Base-by-base conservation (phyloP, 2,113 vertebrate species). In the Prinia subflava region DNA sequence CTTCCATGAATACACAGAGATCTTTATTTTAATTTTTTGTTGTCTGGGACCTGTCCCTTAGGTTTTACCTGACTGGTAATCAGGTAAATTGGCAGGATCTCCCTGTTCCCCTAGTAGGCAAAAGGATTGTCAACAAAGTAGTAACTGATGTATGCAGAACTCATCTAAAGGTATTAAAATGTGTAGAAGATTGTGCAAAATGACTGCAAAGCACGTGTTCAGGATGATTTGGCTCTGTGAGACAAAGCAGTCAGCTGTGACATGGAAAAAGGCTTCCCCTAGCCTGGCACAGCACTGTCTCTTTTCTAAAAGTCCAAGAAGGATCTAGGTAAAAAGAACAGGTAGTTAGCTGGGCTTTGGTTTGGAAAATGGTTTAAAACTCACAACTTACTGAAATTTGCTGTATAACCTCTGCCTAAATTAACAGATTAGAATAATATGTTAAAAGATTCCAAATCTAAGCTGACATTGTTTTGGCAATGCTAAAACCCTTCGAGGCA, bases 281-380 rank as follows among this genome's bases (percentile, higher is more conserved):
- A 37, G 1, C 7, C 6, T 57, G 24, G 6, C 30, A 9, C 13
- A n/a, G 13, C 13, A 49, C 4, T 9, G 18, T 4, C 1, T 42
- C 21, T 8, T 11, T 59, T 64, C 20, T 73, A 19, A 76, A 94
- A 84, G 30, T 33, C 60, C 14, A 53, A 46, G 56, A 47, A 44
- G 27, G 68, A 63, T 83, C 53, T 76, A 81, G 41, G 31, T 39
- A 46, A 50, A 89, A 47, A 65, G 21, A 49, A 67, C 18, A 73
- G 37, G 81, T 78, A 80, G 22, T 37, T 52, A 76, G 21, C 82
- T 94, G 70, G 68, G 56, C 81, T 89, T 88, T 70, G 73, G 15
- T 35, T 50, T 80, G 44, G 39, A 71, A 85, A 56, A 68, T 28
- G 9, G 19, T 33, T 15, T 47, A 20, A 71, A 91, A 27, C 18